These are phyloP conservation scores for Acronicta psi DNA, from an alignment of 2,888 invertebrate genomes.

Conservation along the genomic window DNA sequence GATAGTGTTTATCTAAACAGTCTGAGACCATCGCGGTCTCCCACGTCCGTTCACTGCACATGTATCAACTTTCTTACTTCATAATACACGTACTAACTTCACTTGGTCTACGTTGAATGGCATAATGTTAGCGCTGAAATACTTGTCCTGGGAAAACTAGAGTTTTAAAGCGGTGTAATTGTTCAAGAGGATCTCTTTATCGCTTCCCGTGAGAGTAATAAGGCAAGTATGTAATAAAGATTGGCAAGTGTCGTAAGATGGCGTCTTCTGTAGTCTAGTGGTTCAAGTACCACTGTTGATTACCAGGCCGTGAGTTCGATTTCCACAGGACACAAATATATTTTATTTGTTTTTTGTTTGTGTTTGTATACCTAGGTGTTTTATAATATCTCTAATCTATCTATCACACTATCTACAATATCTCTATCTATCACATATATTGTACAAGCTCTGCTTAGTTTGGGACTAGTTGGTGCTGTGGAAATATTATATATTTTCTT, in stretches of 20 bases:
- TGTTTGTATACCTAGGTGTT: too few relatives aligned
- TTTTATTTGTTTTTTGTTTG: too few relatives aligned
- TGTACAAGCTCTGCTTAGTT: too few relatives aligned
- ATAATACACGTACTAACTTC: slow-evolving; percentile 45
- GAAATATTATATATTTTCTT: too few relatives aligned
- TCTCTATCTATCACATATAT: too few relatives aligned
- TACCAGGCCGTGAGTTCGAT: too few relatives aligned
- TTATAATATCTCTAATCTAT: too few relatives aligned
- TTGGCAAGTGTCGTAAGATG: neutral
- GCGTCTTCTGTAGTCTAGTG: too few relatives aligned
- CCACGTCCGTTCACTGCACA: slow-evolving; percentile 34
- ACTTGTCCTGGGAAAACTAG: slow-evolving; percentile 33
- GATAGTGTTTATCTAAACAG: slow-evolving; percentile 23
- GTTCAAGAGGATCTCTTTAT: slow-evolving; percentile 37
- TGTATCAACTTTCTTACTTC: slow-evolving; percentile 46
- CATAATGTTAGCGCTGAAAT: slow-evolving; percentile 35
- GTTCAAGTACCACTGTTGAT: too few relatives aligned
- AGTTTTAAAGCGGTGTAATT: slow-evolving; percentile 44
- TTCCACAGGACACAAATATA: too few relatives aligned
- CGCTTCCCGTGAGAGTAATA: slow-evolving; percentile 28
- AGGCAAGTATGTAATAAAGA: neutral
- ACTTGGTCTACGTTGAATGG: slow-evolving; percentile 33
- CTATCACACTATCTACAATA: too few relatives aligned
- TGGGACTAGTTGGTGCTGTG: too few relatives aligned
- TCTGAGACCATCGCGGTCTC: slow-evolving; percentile 25